These are phyloP conservation scores for Bombus cullumanus DNA, from an alignment of 1,140 invertebrate species.

Conservation along the genomic window DNA sequence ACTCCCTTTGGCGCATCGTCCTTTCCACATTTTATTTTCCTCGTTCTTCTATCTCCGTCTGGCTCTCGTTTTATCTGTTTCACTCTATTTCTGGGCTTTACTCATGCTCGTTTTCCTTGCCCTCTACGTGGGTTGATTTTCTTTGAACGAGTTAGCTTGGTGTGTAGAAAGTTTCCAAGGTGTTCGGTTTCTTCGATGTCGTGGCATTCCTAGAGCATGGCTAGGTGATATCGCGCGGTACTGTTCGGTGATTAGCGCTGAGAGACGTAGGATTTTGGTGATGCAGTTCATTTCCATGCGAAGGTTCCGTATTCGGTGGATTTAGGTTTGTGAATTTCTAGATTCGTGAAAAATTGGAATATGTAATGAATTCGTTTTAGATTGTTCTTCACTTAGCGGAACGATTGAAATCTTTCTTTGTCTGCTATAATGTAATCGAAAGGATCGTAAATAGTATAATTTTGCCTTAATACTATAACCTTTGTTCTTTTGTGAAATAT, in stretches of 20 bases:
- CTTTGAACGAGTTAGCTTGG: background rate
- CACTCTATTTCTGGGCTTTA: background rate
- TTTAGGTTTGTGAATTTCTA: too few species aligned
- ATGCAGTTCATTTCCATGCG: too few species aligned
- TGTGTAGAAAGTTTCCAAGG: background rate
- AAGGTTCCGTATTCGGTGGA: too few species aligned
- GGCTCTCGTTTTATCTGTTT: background rate
- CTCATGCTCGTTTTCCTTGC: background rate
- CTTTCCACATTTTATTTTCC: slow-evolving; percentile 24
- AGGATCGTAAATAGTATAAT: too few species aligned
- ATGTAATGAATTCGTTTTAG: too few species aligned
- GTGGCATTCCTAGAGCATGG: background rate
- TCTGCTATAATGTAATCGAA: background rate
- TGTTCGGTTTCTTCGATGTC: background rate
- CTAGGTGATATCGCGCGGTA: too few species aligned
- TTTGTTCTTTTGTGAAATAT: too few species aligned
- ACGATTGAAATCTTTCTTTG: background rate
- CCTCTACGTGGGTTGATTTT: background rate
- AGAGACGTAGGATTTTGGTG: too few species aligned
- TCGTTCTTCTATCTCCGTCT: background rate
- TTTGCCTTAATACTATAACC: too few species aligned
- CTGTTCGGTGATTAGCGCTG: too few species aligned
- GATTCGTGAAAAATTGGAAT: too few species aligned
- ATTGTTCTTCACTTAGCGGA: background rate
- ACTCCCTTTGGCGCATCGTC: slow-evolving; percentile 23